Evolutionary conservation across 2,888 invertebrate genomes (phyloP).

Genomic region (Caenorhabditis sinica): DNA sequence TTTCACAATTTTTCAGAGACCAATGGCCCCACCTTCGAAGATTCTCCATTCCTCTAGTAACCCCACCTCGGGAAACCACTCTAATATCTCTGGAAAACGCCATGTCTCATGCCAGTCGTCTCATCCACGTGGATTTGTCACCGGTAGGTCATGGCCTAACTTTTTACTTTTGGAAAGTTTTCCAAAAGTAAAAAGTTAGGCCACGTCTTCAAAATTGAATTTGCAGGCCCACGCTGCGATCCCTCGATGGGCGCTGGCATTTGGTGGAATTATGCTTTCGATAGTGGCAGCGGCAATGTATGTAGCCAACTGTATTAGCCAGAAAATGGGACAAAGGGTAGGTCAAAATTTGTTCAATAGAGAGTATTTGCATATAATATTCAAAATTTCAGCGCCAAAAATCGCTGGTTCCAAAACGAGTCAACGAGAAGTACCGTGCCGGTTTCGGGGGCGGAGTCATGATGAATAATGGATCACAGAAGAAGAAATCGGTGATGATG

Average conservation of each 20-base stretch:
- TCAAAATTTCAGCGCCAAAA: slow-evolving; percentile 61
- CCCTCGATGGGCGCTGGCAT: slow-evolving; percentile 71
- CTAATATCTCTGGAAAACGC: slow-evolving; percentile 60
- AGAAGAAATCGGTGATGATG: slow-evolving; percentile 75
- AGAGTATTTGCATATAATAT: neutral
- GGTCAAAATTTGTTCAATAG: neutral
- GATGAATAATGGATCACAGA: slow-evolving; percentile 68
- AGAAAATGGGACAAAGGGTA: slow-evolving; percentile 66
- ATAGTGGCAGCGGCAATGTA: slow-evolving; percentile 71
- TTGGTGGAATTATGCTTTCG: slow-evolving; percentile 64
- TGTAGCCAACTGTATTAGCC: slow-evolving; percentile 73
- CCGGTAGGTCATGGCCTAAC: slow-evolving; percentile 28
- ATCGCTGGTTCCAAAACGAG: slow-evolving; percentile 59
- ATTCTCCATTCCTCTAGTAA: slow-evolving; percentile 62
- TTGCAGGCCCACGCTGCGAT: slow-evolving; percentile 65
- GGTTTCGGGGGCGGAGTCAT: slow-evolving; percentile 75
- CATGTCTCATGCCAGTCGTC: slow-evolving; percentile 61
- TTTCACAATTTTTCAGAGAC: slow-evolving; percentile 34
- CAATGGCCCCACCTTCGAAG: slow-evolving; percentile 65
- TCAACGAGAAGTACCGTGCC: slow-evolving; percentile 70
- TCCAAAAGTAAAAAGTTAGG: neutral
- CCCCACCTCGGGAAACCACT: slow-evolving; percentile 40
- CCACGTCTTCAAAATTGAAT: too few relatives aligned
- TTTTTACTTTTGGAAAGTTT: too few relatives aligned
- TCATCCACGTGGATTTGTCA: slow-evolving; percentile 58